phyloP scores from a whole-genome alignment of 2,888 invertebrate genomes.

The Cecidostiba fungosa region DNA sequence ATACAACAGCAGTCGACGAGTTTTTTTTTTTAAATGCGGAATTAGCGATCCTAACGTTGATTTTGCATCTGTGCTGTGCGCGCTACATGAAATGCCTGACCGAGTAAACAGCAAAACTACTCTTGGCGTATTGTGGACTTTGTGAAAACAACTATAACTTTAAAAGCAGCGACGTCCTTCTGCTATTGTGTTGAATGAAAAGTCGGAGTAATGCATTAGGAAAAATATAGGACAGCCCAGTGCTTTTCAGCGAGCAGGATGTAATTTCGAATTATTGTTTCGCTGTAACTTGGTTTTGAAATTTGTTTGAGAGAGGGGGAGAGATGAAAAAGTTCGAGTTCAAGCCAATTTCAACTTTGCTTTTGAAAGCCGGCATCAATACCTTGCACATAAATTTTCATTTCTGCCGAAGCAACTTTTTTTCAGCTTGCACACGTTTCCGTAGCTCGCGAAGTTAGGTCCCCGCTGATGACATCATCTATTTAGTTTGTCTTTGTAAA shows the following conservation, averaged over 20 bases:
- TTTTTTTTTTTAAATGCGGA: too few relatives aligned
- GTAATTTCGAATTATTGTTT: background rate
- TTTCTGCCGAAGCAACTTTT: background rate
- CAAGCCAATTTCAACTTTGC: slow-evolving; percentile 42
- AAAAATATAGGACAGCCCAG: background rate
- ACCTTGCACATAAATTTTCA: slow-evolving; percentile 44
- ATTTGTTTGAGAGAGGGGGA: background rate
- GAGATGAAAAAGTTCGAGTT: slow-evolving; percentile 13
- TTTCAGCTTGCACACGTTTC: background rate
- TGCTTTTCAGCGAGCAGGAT: background rate
- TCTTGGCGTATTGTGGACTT: background rate
- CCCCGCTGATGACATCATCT: background rate
- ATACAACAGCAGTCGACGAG: too few relatives aligned
- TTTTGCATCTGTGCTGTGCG: background rate
- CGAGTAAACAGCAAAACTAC: background rate
- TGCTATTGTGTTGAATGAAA: background rate
- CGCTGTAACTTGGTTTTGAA: background rate
- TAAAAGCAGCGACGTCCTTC: background rate
- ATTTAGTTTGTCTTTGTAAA: too few relatives aligned
- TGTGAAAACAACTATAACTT: background rate
- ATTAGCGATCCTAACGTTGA: background rate
- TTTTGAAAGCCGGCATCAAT: slow-evolving; percentile 56
- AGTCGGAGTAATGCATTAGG: background rate
- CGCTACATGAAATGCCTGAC: background rate
- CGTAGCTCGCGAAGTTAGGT: background rate